phyloP scores from a whole-genome alignment of 1,140 invertebrate species.

The Notospermus geniculatus region DNA sequence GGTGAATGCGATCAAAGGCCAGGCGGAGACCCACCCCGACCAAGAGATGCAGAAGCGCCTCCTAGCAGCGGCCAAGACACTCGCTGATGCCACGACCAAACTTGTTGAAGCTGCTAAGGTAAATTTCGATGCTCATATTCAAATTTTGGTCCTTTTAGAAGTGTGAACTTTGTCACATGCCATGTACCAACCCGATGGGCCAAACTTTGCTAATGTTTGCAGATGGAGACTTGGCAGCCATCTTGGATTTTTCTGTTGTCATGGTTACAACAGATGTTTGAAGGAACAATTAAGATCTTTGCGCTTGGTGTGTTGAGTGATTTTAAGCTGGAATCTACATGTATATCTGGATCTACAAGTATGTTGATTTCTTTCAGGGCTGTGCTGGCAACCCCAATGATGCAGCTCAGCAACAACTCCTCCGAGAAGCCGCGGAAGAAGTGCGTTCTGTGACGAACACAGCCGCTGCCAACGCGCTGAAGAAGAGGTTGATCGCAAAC shows the following conservation, averaged over 20 bases:
- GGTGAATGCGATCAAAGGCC: constrained; percentile 89
- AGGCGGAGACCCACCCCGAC: constrained; percentile 84
- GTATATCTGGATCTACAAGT: too few species aligned
- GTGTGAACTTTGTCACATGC: too few species aligned
- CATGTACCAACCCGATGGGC: too few species aligned
- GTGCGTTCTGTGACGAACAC: constrained; percentile 82
- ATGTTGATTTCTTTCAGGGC: constrained; percentile 51
- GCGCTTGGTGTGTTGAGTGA: too few species aligned
- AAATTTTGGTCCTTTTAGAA: not conserved
- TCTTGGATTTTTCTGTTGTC: not conserved
- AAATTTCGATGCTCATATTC: constrained; percentile 1
- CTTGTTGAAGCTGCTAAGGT: constrained; percentile 93
- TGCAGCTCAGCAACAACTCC: constrained; percentile 74
- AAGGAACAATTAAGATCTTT: not conserved
- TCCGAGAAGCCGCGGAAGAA: constrained; percentile 87
- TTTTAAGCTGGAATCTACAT: too few species aligned
- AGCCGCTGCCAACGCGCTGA: constrained; percentile 74
- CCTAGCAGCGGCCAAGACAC: constrained; percentile 75
- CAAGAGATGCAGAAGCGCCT: constrained; percentile 85
- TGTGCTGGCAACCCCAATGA: constrained; percentile 85
- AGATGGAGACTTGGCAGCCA: not conserved
- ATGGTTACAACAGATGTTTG: not conserved
- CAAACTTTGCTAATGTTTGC: too few species aligned
- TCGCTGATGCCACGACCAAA: constrained; percentile 92
- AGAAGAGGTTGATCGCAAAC: constrained; percentile 73